phyloP scores from a whole-genome alignment of 2,888 invertebrate genomes.

The Hartigia nigra region DNA sequence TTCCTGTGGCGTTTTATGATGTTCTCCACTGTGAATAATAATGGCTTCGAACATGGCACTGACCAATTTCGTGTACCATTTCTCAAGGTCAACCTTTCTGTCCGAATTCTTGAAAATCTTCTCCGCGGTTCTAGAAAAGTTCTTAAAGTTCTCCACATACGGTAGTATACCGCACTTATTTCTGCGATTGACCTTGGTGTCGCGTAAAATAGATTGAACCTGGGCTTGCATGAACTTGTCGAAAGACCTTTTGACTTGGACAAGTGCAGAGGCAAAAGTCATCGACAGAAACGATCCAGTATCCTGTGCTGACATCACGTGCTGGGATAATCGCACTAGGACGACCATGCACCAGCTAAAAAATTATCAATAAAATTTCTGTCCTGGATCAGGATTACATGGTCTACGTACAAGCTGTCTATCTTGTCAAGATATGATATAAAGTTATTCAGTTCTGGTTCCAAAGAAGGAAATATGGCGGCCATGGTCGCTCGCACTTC shows the following conservation, averaged over 20 bases:
- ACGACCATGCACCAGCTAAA: constrained; percentile 93
- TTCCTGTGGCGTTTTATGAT: constrained; percentile 91
- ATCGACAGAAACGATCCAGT: constrained; percentile 88
- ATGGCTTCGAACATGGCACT: constrained; percentile 87
- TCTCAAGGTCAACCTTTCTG: constrained; percentile 89
- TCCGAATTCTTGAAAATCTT: constrained; percentile 87
- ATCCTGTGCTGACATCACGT: constrained; percentile 91
- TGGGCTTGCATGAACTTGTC: constrained; percentile 91
- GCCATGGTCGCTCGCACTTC: constrained; percentile 89
- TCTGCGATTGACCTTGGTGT: constrained; percentile 78
- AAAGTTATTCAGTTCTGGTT: constrained; percentile 86
- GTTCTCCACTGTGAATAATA: constrained; percentile 80
- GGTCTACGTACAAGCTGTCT: constrained; percentile 85
- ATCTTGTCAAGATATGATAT: constrained; percentile 87
- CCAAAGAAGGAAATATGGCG: constrained; percentile 88
- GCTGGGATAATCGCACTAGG: constrained; percentile 89
- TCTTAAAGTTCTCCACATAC: constrained; percentile 90
- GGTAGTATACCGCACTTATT: constrained; percentile 90
- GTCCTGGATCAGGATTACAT: constrained; percentile 24
- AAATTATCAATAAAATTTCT: constrained; percentile 56
- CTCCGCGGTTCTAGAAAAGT: constrained; percentile 87
- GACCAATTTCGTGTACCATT: constrained; percentile 88
- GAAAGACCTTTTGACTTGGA: constrained; percentile 90
- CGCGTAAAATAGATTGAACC: constrained; percentile 79
- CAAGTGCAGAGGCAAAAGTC: constrained; percentile 86